Percentiles rank a stretch among this genome's conserved stretches.
phyloP scores from a whole-genome alignment of 1,140 invertebrate species.

The Zaprionus gabonicus region DNA sequence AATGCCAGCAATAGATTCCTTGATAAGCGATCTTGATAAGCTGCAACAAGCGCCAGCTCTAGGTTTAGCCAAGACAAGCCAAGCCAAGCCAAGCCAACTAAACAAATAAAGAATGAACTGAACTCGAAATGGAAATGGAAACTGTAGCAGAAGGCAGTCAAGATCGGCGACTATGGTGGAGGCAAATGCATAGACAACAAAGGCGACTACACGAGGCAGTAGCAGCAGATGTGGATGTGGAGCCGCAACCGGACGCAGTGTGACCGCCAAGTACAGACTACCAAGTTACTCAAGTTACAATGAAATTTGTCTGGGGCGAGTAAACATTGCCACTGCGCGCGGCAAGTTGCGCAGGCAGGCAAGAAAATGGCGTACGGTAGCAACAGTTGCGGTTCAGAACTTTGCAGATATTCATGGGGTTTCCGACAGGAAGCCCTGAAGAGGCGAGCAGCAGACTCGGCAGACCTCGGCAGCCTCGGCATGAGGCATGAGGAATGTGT shows the following conservation, averaged over 20 bases:
- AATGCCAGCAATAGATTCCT: constrained; percentile 42
- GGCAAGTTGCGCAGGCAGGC: constrained; percentile 43
- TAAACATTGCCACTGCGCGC: constrained; percentile 75
- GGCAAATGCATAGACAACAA: constrained; percentile 78
- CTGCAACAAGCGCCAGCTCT: constrained; percentile 65
- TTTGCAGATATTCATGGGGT: constrained; percentile 31
- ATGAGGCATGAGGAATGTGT: constrained; percentile 73
- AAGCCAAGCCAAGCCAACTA: constrained; percentile 4
- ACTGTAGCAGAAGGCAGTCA: constrained; percentile 54
- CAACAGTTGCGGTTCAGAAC: constrained; percentile 31
- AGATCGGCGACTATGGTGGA: constrained; percentile 71
- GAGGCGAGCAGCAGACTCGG: constrained; percentile 1
- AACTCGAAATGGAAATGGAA: constrained; percentile 27
- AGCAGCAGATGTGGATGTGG: background rate
- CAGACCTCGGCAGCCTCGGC: constrained; percentile 21
- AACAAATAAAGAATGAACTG: background rate
- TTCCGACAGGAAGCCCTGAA: constrained; percentile 58
- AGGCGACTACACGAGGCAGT: constrained; percentile 65
- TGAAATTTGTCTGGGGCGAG: constrained; percentile 81
- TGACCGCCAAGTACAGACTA: constrained; percentile 31
- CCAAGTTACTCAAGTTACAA: constrained; percentile 84
- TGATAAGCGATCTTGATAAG: constrained; percentile 62
- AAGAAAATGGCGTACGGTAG: constrained; percentile 78
- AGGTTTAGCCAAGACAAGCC: constrained; percentile 15
- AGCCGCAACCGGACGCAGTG: constrained; percentile 20